Percentiles rank a stretch among this genome's conserved stretches.
phyloP scores from a whole-genome alignment of 2,113 vertebrate species.

The Stercorarius parasiticus region DNA sequence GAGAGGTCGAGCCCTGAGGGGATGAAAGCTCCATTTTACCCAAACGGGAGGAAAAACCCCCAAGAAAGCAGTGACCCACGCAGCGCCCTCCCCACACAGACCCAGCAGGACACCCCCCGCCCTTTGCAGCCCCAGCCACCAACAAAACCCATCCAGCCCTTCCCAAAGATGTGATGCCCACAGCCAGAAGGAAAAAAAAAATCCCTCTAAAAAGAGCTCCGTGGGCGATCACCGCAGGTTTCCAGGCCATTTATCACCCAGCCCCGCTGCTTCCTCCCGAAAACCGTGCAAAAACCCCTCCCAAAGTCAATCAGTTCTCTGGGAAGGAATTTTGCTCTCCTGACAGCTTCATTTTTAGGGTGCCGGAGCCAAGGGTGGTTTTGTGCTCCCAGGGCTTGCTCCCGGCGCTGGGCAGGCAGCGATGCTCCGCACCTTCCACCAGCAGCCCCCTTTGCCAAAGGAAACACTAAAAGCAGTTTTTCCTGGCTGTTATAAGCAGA shows the following conservation, averaged over 20 bases:
- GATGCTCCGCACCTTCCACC: neutral
- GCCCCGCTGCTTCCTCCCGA: neutral
- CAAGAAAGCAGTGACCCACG: fast-evolving
- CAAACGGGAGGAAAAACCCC: neutral
- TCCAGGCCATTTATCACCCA: neutral
- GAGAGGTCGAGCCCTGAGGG: conserved; percentile 8
- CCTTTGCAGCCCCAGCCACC: fast-evolving
- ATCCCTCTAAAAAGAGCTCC: neutral
- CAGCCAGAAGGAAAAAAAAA: neutral
- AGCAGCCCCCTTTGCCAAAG: neutral
- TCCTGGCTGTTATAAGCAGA: neutral
- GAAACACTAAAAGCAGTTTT: neutral
- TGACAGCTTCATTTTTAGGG: neutral
- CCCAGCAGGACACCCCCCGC: neutral
- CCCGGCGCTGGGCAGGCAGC: neutral
- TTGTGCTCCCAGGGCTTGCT: neutral
- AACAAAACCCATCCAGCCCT: neutral
- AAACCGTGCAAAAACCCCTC: fast-evolving
- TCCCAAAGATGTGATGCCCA: fast-evolving
- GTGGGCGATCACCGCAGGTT: neutral
- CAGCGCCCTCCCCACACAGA: fast-evolving
- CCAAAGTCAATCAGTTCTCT: neutral
- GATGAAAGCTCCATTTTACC: fast-evolving
- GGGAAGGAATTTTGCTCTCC: neutral
- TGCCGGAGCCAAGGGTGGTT: neutral